Percentiles rank a stretch among this genome's conserved stretches.
Evolutionary conservation across 2,888 invertebrate species (phyloP).

Genomic region (Alsophila aescularia): DNA sequence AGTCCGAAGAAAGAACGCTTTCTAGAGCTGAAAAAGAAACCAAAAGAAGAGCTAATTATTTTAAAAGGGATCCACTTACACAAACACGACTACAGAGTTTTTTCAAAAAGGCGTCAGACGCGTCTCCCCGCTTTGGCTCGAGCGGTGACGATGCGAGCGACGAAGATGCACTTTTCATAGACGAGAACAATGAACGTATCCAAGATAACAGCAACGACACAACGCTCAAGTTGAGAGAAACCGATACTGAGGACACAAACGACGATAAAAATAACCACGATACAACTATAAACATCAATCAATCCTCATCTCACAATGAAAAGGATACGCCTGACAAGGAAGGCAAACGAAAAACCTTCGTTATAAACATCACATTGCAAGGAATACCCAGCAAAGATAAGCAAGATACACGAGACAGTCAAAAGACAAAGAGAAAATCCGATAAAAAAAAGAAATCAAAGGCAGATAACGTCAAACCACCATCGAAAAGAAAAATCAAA

Average conservation of each 20-base stretch:
- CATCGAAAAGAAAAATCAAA: conserved; percentile 74
- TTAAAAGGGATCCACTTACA: conserved; percentile 75
- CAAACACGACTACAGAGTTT: conserved; percentile 79
- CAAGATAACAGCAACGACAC: conserved; percentile 46
- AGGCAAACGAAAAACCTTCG: conserved; percentile 57
- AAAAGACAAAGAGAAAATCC: conserved; percentile 28
- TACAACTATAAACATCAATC: conserved; percentile 57
- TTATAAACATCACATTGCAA: conserved; percentile 76
- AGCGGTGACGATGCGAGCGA: conserved; percentile 58
- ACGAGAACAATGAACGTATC: conserved; percentile 50
- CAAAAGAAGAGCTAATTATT: conserved; percentile 75
- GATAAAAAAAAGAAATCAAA: conserved; percentile 35
- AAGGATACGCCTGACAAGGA: conserved; percentile 25
- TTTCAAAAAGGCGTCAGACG: conserved; percentile 63
- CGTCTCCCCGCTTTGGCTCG: conserved; percentile 46
- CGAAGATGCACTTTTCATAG: conserved; percentile 60
- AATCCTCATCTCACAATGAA: conserved; percentile 25
- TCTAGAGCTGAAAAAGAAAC: conserved; percentile 76
- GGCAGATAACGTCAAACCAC: conserved; percentile 53
- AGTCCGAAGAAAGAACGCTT: conserved; percentile 51
- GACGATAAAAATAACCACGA: conserved; percentile 41
- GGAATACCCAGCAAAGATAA: conserved; percentile 56
- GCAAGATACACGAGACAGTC: background rate
- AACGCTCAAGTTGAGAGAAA: conserved; percentile 51
- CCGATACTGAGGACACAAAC: conserved; percentile 31